Percentiles rank a stretch among this genome's conserved stretches.
These are phyloP conservation scores for Alaudala cheleensis DNA, from an alignment of 2,113 vertebrate species.

Conservation along the genomic window DNA sequence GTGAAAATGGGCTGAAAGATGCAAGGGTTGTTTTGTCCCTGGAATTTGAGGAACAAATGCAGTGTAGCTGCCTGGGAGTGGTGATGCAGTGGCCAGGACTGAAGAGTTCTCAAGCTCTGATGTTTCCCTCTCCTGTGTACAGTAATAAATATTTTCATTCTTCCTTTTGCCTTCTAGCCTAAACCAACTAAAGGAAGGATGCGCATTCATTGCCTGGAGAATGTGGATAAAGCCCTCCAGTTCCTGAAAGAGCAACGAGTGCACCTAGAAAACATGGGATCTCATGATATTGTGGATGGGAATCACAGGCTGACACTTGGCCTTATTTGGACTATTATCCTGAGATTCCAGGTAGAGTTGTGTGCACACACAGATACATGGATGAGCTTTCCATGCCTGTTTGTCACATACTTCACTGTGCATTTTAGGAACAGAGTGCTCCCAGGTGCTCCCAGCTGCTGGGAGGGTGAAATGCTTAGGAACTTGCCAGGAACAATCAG, in stretches of 20 bases:
- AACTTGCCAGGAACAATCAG: neutral
- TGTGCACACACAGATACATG: accelerated
- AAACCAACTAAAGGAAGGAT: conserved; percentile 96
- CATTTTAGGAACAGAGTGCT: neutral
- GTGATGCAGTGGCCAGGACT: neutral
- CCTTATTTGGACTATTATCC: conserved; percentile 98
- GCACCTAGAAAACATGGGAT: conserved; percentile 98
- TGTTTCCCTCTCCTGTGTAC: neutral
- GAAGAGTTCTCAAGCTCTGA: neutral
- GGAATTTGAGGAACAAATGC: neutral
- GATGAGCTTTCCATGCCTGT: neutral
- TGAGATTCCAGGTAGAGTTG: conserved; percentile 90
- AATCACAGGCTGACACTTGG: conserved; percentile 94
- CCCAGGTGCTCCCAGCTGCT: neutral
- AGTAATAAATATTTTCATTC: neutral
- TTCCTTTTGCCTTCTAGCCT: conserved; percentile 74
- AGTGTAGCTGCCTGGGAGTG: neutral
- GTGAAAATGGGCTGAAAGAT: neutral
- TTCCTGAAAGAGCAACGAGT: conserved; percentile 97
- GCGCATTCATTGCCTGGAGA: conserved; percentile 97
- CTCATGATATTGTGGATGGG: conserved; percentile 95
- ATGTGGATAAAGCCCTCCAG: conserved; percentile 96
- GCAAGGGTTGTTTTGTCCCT: accelerated
- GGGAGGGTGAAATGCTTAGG: neutral
- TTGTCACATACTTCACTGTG: neutral